These are phyloP conservation scores for Furcifer pardalis DNA, from an alignment of 2,797 vertebrate genomes.

Conservation along the genomic window DNA sequence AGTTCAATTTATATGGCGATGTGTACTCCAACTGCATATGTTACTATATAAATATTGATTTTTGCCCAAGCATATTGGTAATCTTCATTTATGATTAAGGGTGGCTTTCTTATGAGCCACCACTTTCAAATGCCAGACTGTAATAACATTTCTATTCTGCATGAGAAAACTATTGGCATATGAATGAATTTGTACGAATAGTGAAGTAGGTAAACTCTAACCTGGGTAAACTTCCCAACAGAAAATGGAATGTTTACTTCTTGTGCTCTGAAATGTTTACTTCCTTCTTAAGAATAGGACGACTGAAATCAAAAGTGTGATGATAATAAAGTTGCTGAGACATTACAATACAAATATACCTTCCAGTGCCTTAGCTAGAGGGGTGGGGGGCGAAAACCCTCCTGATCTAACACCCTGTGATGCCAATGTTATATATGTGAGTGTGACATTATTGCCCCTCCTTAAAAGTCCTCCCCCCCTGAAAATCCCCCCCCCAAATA, in stretches of 20 bases:
- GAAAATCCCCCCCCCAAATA: too few relatives aligned
- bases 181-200: constrained; percentile 26
- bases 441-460: too few relatives aligned
- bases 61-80: constrained; percentile 24
- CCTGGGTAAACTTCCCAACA: constrained; percentile 22
- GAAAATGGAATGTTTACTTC: too few relatives aligned
- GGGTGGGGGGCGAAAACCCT: too few relatives aligned
- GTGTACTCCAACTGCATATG: constrained; percentile 7
- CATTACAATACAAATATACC: constrained; percentile 16
- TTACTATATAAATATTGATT: constrained; percentile 30
- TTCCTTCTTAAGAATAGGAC: constrained; percentile 13
- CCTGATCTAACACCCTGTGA: too few relatives aligned
- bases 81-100: constrained; percentile 13
- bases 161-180: constrained; percentile 24
- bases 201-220: constrained; percentile 27
- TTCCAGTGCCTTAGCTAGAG: too few relatives aligned
- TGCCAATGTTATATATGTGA: too few relatives aligned
- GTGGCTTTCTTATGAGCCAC: constrained; percentile 38
- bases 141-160: constrained; percentile 14
- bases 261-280: too few relatives aligned
- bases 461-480: too few relatives aligned
- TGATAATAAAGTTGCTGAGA: constrained; percentile 34
- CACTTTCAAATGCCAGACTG: constrained; percentile 28
- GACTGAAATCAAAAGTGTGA: constrained; percentile 12
- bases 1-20: too few relatives aligned